Conservation (phyloP, 2,888 invertebrate genomes). For the Lithophane semibrunnea region DNA sequence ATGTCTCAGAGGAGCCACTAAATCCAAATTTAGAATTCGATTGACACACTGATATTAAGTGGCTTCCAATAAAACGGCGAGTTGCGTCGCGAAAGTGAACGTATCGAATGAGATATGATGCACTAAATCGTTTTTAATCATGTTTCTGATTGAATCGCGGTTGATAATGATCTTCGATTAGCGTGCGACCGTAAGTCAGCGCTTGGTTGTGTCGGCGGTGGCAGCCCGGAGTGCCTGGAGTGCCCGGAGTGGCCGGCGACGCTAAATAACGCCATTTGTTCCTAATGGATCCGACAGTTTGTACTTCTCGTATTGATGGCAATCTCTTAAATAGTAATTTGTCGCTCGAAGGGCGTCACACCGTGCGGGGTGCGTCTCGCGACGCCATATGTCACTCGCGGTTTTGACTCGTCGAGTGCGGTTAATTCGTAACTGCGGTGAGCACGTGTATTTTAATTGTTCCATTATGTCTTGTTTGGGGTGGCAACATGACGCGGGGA, state of each 20-base stretch:
- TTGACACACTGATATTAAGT: constrained; percentile 66
- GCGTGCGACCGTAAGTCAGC: constrained; percentile 70
- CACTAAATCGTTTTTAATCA: constrained; percentile 85
- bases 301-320: constrained; percentile 81
- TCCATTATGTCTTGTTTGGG: constrained; percentile 74
- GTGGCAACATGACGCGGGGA: constrained; percentile 46
- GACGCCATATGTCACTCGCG: constrained; percentile 83
- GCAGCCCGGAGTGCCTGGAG: background rate
- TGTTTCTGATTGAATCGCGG: constrained; percentile 84
- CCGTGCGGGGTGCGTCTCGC: constrained; percentile 46
- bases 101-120: constrained; percentile 71
- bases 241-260: background rate
- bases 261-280: constrained; percentile 86
- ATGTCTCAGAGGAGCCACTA: constrained; percentile 14
- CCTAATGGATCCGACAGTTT: constrained; percentile 86
- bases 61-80: constrained; percentile 56
- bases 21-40: constrained; percentile 45
- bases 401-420: constrained; percentile 63
- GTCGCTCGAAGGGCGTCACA: constrained; percentile 72
- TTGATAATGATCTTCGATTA: constrained; percentile 87
- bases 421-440: constrained; percentile 59
- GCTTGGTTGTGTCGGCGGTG: constrained; percentile 18
- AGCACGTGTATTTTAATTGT: constrained; percentile 81
- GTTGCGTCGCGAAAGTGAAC: constrained; percentile 62
- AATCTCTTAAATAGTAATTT: constrained; percentile 88